phyloP scores from a whole-genome alignment of 2,888 invertebrate genomes.

The Orchesellides sinensis region DNA sequence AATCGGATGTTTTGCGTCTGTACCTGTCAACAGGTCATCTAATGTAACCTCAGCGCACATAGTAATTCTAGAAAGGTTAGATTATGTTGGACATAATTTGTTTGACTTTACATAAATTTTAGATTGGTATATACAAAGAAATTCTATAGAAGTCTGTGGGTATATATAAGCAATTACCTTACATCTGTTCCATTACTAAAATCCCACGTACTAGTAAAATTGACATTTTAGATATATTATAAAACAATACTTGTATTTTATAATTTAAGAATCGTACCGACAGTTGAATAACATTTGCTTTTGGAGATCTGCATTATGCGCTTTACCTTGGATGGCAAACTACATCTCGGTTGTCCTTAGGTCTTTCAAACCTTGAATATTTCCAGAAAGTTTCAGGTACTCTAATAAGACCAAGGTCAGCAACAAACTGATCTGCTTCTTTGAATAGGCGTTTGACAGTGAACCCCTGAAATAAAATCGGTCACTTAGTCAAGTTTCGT shows the following conservation, averaged over 20 bases:
- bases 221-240: too few relatives aligned
- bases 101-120: neutral
- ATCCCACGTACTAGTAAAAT: constrained; percentile 84
- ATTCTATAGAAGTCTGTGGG: neutral
- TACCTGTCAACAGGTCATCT: constrained; percentile 86
- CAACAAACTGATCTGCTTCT: constrained; percentile 89
- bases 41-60: constrained; percentile 88
- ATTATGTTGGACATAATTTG: neutral
- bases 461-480: constrained; percentile 75
- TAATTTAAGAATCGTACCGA: too few relatives aligned
- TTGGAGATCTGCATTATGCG: neutral
- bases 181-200: constrained; percentile 82
- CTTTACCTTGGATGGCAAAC: constrained; percentile 80
- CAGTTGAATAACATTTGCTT: too few relatives aligned
- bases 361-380: constrained; percentile 86
- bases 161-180: constrained; percentile 19
- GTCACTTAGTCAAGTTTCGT: neutral
- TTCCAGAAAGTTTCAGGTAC: constrained; percentile 92
- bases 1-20: too few relatives aligned
- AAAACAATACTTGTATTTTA: too few relatives aligned
- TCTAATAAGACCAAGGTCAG: constrained; percentile 87
- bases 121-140: too few relatives aligned
- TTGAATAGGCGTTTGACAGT: constrained; percentile 82
- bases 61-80: constrained; percentile 24
- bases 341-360: constrained; percentile 82